Evolutionary conservation across 2,113 vertebrate genomes (phyloP).

Genomic region (Verasper variegatus): DNA sequence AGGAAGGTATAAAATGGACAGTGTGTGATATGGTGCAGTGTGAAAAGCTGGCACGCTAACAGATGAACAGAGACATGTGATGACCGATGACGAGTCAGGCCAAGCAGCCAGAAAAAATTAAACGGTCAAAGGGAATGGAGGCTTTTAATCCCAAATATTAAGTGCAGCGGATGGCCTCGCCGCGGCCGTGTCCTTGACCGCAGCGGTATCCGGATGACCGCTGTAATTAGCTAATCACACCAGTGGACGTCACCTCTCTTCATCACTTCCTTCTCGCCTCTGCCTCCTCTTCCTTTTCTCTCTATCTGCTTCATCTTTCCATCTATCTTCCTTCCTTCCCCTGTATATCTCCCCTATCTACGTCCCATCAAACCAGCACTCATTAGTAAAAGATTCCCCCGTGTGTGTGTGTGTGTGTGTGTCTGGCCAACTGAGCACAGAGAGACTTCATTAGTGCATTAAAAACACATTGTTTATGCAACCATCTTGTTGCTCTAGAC

Average conservation of each 20-base stretch:
- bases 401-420: not conserved
- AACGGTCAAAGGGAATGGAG: slow-evolving; percentile 23
- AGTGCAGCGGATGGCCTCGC: slow-evolving; percentile 25
- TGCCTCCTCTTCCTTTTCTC: slow-evolving; percentile 15
- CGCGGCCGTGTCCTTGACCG: slow-evolving; percentile 52
- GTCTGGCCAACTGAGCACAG: slow-evolving; percentile 51
- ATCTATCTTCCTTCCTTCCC: slow-evolving; percentile 36
- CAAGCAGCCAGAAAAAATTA: slow-evolving; percentile 41
- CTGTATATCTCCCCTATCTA: slow-evolving; percentile 43
- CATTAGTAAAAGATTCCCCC: slow-evolving; percentile 60
- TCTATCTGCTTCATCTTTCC: slow-evolving; percentile 36
- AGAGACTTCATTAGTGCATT: slow-evolving; percentile 74
- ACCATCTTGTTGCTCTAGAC: slow-evolving; percentile 50
- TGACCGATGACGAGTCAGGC: slow-evolving; percentile 29
- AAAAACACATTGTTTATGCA: slow-evolving; percentile 65
- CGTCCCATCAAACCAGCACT: slow-evolving; percentile 55
- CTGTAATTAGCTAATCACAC: slow-evolving; percentile 60
- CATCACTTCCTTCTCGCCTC: slow-evolving; percentile 40
- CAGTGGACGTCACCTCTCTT: slow-evolving; percentile 42
- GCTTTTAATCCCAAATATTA: slow-evolving; percentile 65
- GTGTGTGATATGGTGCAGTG: not conserved
- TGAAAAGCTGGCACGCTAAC: slow-evolving; percentile 10
- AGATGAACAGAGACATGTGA: slow-evolving; percentile 17
- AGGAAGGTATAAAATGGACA: not conserved
- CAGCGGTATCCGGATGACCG: slow-evolving; percentile 51